Base-by-base conservation (phyloP, 2,888 invertebrate species). In the Petrophora chlorosata region DNA sequence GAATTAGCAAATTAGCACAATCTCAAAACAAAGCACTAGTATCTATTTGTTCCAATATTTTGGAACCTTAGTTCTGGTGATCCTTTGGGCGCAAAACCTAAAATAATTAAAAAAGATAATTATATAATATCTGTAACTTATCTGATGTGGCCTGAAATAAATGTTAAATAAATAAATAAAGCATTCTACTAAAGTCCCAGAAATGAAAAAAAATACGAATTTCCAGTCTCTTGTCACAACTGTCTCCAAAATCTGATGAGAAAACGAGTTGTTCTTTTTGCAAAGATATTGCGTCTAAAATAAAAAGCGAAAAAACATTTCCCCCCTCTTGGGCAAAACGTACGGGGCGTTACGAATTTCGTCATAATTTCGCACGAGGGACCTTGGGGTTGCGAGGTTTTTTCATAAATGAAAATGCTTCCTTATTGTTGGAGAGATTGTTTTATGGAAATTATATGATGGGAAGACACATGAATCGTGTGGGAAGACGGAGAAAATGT, bases 301-400 rank as follows among this genome's bases (percentile, higher is more conserved):
- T 64, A 79, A 70, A 76, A 76, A 73, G 64, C 65, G 62, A 67
- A 66, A 71, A 70, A 65, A 66, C 66, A 69, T 76, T 73, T 76
- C 70, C 72, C 67, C 61, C 61, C 59, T 54, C 28, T 28, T 5
- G 12, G 51, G 67, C 67, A 70, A 67, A 72, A 66, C 65, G 67
- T 61, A 56, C 58, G 61, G 54, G n/a, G 59, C 56, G 54, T 52
- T 51, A 48, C 58, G 55, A 60, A 61, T 62, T 65, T 65, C 63
- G 67, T 70, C 70, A 71, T 76, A 78, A 79, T 79, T 78, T 79
- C 79, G 78, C 78, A 79, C 76, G 55, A 62, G 73, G 68, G 76
- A 74, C 75, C 73, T 68, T 64, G 56, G 48, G 57, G 60, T 50
- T 54, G 64, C 67, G 63, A 59, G 65, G 62, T 62, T 67, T 72